Conservation (phyloP, 2,797 vertebrate genomes). For the Muscicapa comitata region DNA sequence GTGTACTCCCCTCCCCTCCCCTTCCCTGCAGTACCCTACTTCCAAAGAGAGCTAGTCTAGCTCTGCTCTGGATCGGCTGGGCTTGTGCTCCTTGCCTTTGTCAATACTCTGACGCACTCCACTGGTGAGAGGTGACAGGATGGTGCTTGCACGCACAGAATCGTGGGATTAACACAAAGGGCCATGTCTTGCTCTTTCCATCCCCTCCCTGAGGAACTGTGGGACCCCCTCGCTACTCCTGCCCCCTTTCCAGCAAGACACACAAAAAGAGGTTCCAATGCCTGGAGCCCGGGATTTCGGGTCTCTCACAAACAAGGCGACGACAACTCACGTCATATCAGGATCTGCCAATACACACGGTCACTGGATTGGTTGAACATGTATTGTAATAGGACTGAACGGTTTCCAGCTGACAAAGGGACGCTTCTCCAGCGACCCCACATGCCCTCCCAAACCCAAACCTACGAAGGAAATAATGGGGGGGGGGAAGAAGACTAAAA, state of each 20-base stretch:
- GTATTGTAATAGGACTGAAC: slow-evolving; percentile 46
- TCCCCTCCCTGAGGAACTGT: neutral
- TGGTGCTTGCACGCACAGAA: slow-evolving; percentile 2
- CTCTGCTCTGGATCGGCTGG: slow-evolving; percentile 43
- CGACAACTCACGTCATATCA: slow-evolving; percentile 36
- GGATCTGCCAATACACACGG: slow-evolving; percentile 65
- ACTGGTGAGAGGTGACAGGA: slow-evolving; percentile 46
- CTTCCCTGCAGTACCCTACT: slow-evolving; percentile 58
- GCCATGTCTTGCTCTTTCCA: neutral
- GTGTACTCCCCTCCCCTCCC: slow-evolving; percentile 52
- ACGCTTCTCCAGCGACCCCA: neutral
- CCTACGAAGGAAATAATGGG: slow-evolving; percentile 22
- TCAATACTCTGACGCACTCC: slow-evolving; percentile 22
- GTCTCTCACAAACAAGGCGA: slow-evolving; percentile 67
- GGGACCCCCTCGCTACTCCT: neutral
- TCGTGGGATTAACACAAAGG: slow-evolving; percentile 13
- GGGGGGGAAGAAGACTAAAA: slow-evolving; percentile 57
- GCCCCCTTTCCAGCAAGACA: slow-evolving; percentile 30
- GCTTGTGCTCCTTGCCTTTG: slow-evolving; percentile 65
- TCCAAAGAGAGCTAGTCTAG: slow-evolving; percentile 32
- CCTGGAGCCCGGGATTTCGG: slow-evolving; percentile 1
- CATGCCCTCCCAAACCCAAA: slow-evolving; percentile 69
- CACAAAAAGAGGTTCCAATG: slow-evolving; percentile 11
- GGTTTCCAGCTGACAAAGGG: slow-evolving; percentile 52
- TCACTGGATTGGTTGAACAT: slow-evolving; percentile 67